These are phyloP conservation scores for Apostichopus leukothele DNA, from an alignment of 53 echinoderm and acorn worm species.

Conservation along the genomic window DNA sequence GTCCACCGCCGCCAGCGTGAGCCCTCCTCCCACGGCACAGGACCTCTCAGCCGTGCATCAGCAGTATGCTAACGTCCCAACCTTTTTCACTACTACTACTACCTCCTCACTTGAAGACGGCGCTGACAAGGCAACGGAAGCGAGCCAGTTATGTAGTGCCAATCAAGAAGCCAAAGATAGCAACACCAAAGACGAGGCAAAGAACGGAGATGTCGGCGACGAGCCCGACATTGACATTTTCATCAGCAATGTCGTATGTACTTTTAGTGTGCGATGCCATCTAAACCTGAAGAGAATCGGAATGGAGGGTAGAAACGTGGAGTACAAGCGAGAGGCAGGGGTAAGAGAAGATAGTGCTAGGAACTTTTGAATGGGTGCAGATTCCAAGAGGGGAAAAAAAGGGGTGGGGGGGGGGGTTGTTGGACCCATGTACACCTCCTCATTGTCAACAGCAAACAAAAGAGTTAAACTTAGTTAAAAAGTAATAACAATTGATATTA, in stretches of 20 bases:
- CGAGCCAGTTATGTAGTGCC: background rate
- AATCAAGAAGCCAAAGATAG: background rate
- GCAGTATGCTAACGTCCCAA: constrained; percentile 13
- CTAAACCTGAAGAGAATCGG: constrained; percentile 88
- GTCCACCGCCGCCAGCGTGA: background rate
- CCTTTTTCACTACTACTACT: background rate
- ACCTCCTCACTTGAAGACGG: background rate
- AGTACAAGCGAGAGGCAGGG: constrained; percentile 90
- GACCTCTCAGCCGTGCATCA: background rate
- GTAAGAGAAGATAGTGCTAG: constrained; percentile 44
- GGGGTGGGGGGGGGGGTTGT: too few species aligned
- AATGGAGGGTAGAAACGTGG: constrained; percentile 80
- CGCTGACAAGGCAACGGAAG: background rate
- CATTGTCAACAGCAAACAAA: too few species aligned
- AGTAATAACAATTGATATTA: too few species aligned
- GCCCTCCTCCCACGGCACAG: background rate
- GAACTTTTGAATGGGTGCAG: too few species aligned
- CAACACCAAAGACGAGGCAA: background rate
- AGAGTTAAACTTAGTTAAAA: too few species aligned
- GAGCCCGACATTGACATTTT: constrained; percentile 75
- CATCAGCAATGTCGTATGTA: constrained; percentile 95
- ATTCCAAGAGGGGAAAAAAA: too few species aligned
- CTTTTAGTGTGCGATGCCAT: constrained; percentile 88
- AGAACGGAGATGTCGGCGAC: background rate
- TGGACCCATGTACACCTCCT: too few species aligned